Percentiles rank a stretch among this genome's conserved stretches.
These are phyloP conservation scores for Chloroclystis v-ata DNA, from an alignment of 2,888 invertebrate species.

Conservation along the genomic window DNA sequence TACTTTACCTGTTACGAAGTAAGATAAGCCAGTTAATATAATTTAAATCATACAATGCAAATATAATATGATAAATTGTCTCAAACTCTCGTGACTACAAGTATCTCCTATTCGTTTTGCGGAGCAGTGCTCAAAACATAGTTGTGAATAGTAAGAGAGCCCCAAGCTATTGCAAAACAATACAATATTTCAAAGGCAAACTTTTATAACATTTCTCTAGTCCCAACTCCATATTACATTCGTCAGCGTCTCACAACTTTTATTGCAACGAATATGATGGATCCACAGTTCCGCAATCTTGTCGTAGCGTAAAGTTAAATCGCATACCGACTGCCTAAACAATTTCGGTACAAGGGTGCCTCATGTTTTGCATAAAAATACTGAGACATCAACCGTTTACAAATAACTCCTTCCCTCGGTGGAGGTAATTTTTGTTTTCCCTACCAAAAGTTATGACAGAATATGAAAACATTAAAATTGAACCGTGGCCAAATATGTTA, in stretches of 20 bases:
- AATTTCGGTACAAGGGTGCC: slow-evolving; percentile 62
- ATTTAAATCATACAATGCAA: too few relatives aligned
- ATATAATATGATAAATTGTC: too few relatives aligned
- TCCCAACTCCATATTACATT: slow-evolving; percentile 62
- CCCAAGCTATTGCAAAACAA: slow-evolving; percentile 50
- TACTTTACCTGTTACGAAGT: not conserved
- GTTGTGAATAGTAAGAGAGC: slow-evolving; percentile 37
- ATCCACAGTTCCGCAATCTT: slow-evolving; percentile 57
- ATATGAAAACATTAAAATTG: slow-evolving; percentile 74
- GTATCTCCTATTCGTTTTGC: slow-evolving; percentile 6
- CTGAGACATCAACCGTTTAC: slow-evolving; percentile 71
- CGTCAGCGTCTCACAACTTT: slow-evolving; percentile 71
- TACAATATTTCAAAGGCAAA: slow-evolving; percentile 50
- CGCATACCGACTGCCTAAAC: slow-evolving; percentile 60
- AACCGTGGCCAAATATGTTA: slow-evolving; percentile 72
- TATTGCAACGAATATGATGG: slow-evolving; percentile 66
- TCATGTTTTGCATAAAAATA: slow-evolving; percentile 69
- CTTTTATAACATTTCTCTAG: slow-evolving; percentile 50
- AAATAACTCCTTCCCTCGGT: slow-evolving; percentile 65
- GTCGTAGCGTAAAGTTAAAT: slow-evolving; percentile 54
- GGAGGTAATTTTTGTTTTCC: slow-evolving; percentile 66
- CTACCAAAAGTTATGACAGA: slow-evolving; percentile 67
- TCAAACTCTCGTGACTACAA: not conserved
- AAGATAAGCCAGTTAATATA: too few relatives aligned
- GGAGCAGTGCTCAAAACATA: slow-evolving; percentile 28